Conservation (phyloP, 2,888 invertebrate species). For the Pachydiplax longipennis region DNA sequence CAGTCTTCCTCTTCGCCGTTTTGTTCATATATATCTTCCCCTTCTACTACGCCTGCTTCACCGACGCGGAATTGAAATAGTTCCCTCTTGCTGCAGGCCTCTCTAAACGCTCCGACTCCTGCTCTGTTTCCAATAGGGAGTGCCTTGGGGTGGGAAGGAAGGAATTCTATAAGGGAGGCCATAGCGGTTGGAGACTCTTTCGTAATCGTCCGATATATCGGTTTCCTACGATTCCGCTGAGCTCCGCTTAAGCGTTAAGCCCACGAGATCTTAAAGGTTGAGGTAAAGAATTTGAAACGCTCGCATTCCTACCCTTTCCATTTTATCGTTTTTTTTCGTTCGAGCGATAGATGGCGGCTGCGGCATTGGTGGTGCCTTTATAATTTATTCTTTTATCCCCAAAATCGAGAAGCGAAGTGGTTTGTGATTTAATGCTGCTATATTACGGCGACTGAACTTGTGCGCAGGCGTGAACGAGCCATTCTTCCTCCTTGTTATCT, state of each 20-base stretch:
- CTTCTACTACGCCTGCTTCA: not conserved
- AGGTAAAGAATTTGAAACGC: slow-evolving; percentile 31
- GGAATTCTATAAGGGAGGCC: slow-evolving; percentile 25
- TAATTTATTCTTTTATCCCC: not conserved
- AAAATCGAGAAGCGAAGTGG: not conserved
- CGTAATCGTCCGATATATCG: slow-evolving; percentile 44
- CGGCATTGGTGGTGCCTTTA: not conserved
- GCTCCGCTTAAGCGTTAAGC: slow-evolving; percentile 39
- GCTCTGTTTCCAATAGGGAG: not conserved
- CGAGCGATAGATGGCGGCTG: not conserved
- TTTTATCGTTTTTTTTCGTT: not conserved
- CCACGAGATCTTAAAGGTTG: slow-evolving; percentile 32
- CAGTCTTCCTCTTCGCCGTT: not conserved
- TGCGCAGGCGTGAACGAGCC: no score
- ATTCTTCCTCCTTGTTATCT: no score
- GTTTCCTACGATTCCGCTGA: slow-evolving; percentile 40
- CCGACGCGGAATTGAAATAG: slow-evolving; percentile 29
- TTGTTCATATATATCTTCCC: not conserved
- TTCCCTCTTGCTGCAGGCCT: not conserved
- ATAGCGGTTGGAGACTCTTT: slow-evolving; percentile 3
- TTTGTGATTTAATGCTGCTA: not conserved
- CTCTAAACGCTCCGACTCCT: not conserved
- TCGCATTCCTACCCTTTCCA: not conserved
- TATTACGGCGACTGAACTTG: not conserved
- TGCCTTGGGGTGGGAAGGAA: not conserved